A percentile compares a stretch with the other conserved stretches of the same genome.
Evolutionary conservation across 2,888 invertebrate genomes (phyloP).

Genomic region (Phymatocera aterrima): DNA sequence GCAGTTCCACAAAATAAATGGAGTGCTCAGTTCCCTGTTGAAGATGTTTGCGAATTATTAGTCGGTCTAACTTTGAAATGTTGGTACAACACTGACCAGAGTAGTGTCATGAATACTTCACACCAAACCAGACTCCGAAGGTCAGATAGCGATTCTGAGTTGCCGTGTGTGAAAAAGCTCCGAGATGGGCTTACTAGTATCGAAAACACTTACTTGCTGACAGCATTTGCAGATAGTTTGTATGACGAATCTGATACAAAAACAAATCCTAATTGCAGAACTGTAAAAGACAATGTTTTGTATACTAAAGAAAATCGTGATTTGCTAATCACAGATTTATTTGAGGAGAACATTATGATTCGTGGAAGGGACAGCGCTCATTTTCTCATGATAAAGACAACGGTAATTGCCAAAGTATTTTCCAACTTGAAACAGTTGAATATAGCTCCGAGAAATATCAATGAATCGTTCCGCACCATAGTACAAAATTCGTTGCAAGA

Average conservation of each 20-base stretch:
- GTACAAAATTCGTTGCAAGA: slow-evolving; percentile 55
- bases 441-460: slow-evolving; percentile 52
- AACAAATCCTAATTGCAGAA: not conserved
- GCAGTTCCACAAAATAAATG: slow-evolving; percentile 57
- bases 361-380: slow-evolving; percentile 51
- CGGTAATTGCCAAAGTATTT: slow-evolving; percentile 59
- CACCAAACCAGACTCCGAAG: not conserved
- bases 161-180: slow-evolving; percentile 47
- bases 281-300: slow-evolving; percentile 40
- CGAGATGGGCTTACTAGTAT: slow-evolving; percentile 55
- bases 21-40: slow-evolving; percentile 54
- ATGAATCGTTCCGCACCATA: not conserved
- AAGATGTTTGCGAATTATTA: slow-evolving; percentile 61
- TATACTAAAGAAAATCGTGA: slow-evolving; percentile 53
- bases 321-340: slow-evolving; percentile 53
- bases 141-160: not conserved
- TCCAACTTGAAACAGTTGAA: slow-evolving; percentile 61
- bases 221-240: slow-evolving; percentile 60
- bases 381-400: slow-evolving; percentile 57
- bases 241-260: slow-evolving; percentile 36
- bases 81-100: slow-evolving; percentile 52
- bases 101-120: slow-evolving; percentile 20
- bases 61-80: slow-evolving; percentile 60
- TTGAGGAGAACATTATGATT: slow-evolving; percentile 47
- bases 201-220: slow-evolving; percentile 63